These are phyloP conservation scores for Morone saxatilis DNA, from an alignment of 2,113 vertebrate genomes.

Conservation along the genomic window DNA sequence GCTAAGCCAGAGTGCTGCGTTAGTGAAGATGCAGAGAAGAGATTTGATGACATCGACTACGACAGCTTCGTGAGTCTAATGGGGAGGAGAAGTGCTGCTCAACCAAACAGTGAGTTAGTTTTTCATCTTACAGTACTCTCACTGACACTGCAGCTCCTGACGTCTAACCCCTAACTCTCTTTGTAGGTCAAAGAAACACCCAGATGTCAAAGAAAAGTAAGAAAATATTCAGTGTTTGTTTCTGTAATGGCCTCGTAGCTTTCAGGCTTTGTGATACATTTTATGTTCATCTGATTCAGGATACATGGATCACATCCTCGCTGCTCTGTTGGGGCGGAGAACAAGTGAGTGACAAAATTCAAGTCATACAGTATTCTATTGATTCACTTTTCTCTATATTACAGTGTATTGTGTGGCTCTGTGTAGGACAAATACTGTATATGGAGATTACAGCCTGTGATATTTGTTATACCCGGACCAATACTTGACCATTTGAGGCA, in stretches of 20 bases:
- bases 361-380: not conserved
- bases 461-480: not conserved
- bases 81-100: slow-evolving; percentile 84
- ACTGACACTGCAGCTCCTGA: not conserved
- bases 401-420: not conserved
- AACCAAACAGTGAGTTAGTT: slow-evolving; percentile 47
- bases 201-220: not conserved
- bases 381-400: not conserved
- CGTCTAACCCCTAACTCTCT: not conserved
- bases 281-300: slow-evolving; percentile 72
- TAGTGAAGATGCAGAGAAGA: slow-evolving; percentile 66
- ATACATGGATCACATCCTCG: slow-evolving; percentile 86
- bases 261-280: not conserved
- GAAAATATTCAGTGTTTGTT: not conserved
- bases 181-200: slow-evolving; percentile 3
- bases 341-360: slow-evolving; percentile 70
- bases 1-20: not conserved
- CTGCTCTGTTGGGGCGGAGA: slow-evolving; percentile 86
- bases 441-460: not conserved
- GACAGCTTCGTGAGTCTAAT: slow-evolving; percentile 85
- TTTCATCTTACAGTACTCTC: not conserved
- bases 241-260: not conserved
- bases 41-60: slow-evolving; percentile 77
- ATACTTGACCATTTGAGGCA: not conserved
- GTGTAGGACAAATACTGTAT: not conserved